Base-by-base conservation (phyloP, 2,797 vertebrate species). In the Enteromius viviparus region DNA sequence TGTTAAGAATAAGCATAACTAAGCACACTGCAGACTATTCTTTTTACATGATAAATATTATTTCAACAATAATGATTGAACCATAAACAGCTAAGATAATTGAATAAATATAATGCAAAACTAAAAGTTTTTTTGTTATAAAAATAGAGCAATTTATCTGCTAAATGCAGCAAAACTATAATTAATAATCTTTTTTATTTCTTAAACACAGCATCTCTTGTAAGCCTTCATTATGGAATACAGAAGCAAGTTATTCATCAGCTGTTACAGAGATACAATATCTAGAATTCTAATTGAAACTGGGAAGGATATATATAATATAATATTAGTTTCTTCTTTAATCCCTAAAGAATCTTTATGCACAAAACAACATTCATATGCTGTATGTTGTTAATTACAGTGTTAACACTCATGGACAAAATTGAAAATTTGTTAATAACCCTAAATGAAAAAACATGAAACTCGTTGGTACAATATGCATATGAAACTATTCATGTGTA, bases 161-260 rank as follows among this genome's bases (percentile, higher is more conserved):
- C 6, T n/a, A 47, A 60, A 14, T 51, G 26, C 32, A 75, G 45
- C 60, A 51, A 42, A 74, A 78, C 26, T 21, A 55, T 37, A 23
- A 58, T 58, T 40, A 1, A n/a, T 12, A 6, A 55, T 34, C 70
- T 29, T 17, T 47, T 32, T 1, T 37, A 14, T n/a, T 42, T 66
- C 26, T 68, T 26, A 15, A 53, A 40, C 15, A 49, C 64, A 51
- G 68, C 26, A 72, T n/a, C 3, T n/a, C 19, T 55, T 55, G 11
- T 74, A 21, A 58, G 14, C 21, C 12, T 60, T 55, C 53, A 14
- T 80, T 80, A 45, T 15, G 26, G 11, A 66, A 23, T 29, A 71
- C 68, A 71, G 6, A 80, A 80, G 47, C 65, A 70, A 37, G 34
- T n/a, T 68, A 66, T 66, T 78, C 62, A 78, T 78, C 62, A 78